Conservation (phyloP, 2,888 invertebrate genomes). For the Eilema sororculum region DNA sequence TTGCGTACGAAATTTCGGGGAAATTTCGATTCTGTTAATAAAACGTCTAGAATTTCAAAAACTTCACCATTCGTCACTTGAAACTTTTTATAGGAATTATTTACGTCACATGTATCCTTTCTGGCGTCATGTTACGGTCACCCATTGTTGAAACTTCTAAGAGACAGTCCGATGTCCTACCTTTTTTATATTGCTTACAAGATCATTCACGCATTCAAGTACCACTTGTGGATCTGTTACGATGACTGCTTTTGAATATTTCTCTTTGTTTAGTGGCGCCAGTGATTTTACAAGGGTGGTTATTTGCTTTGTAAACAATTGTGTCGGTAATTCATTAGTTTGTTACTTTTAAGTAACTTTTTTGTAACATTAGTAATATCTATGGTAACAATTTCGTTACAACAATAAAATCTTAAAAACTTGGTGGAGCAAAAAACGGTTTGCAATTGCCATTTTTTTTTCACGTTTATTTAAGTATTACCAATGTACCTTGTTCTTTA, state of each 20-base stretch:
- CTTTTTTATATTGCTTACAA: slow-evolving; percentile 36
- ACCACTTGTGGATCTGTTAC: slow-evolving; percentile 43
- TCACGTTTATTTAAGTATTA: neutral
- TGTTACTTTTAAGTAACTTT: neutral
- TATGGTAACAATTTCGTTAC: neutral
- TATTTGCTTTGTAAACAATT: slow-evolving; percentile 16
- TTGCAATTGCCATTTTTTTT: neutral
- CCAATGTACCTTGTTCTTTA: neutral
- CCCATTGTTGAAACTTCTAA: slow-evolving; percentile 34
- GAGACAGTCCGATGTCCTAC: slow-evolving; percentile 37
- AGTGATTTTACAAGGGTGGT: slow-evolving; percentile 30
- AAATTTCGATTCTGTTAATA: too few relatives aligned
- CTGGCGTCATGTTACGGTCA: slow-evolving; percentile 46
- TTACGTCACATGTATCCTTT: slow-evolving; percentile 34
- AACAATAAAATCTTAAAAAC: neutral
- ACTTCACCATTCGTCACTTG: neutral
- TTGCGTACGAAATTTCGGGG: too few relatives aligned
- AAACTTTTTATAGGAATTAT: slow-evolving; percentile 6
- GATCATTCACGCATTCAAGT: slow-evolving; percentile 45
- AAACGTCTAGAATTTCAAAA: too few relatives aligned
- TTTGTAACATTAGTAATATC: neutral
- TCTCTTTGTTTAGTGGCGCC: slow-evolving; percentile 54
- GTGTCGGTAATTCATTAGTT: neutral
- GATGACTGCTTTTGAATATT: slow-evolving; percentile 40
- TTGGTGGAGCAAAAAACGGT: neutral